Evolutionary conservation across 2,797 vertebrate species (phyloP), one percentile per base, ranked within the genome.

Genomic region (Triplophysa yarkandensis): DNA sequence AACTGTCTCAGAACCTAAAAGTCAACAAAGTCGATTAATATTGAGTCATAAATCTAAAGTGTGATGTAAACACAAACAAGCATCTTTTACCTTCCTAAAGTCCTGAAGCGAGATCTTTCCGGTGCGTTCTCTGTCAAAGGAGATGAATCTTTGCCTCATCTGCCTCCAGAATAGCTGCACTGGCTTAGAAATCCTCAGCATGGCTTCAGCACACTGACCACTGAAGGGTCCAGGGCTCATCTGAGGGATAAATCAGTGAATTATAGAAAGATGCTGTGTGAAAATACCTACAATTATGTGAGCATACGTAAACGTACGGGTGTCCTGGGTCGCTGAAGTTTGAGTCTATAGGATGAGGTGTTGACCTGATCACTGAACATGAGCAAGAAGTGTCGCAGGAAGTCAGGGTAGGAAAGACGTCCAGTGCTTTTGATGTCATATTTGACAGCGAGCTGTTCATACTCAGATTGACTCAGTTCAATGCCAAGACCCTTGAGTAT

Each of bases 71-170:
- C 1, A 8, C 3, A 39, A 62, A 52, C 19, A 3, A 21, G 11
- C 19, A 44, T 7, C 14, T 60, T 63, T 23, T 86, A 93, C 91
- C 91, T 92, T 88, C 83, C 88, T 87, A 83, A 94, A 95, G 70
- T 90, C 87, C 5, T 85, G 85, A 32, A 88, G 48, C 0, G 81
- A 86, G 55, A 94, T 77, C 0, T 84, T 80, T 30, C 92, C 91
- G 0, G 85, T 82, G 1, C 55, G 76, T 0, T 1, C 70, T 68
- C 65, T 69, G 6, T 93, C 87, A 1, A 27, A 88, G 5, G 79
- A 68, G 70, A 91, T 84, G 76, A 94, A 92, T 0, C 77, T 80
- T n/a, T 76, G 68, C 21, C 90, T 87, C 84, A 90, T 82, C 1
- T 88, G 77, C 69, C 84, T 85, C 89, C 92, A 94, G 83, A 85